Conservation (phyloP, 2,113 vertebrate species). For the Tetrax tetrax region DNA sequence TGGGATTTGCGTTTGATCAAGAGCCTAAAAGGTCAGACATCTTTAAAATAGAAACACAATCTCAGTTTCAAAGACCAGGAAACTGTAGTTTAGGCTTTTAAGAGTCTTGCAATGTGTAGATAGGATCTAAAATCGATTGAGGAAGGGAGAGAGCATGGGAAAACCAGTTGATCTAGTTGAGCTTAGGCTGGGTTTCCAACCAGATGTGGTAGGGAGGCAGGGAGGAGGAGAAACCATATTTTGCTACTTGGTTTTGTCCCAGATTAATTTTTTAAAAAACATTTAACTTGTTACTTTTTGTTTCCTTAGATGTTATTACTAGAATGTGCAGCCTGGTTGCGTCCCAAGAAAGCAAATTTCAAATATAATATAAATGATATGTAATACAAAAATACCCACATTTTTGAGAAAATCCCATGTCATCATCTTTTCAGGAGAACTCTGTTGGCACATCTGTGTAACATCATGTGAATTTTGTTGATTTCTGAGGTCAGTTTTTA, state of each 20-base stretch:
- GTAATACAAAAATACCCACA: accelerated
- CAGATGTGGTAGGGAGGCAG: neutral
- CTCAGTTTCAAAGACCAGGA: neutral
- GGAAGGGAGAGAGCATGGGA: neutral
- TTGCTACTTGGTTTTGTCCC: neutral
- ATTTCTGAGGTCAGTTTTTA: neutral
- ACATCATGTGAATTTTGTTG: neutral
- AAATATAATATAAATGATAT: neutral
- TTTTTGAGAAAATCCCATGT: neutral
- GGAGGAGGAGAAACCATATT: neutral
- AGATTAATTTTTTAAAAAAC: neutral
- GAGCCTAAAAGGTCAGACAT: constrained; percentile 48
- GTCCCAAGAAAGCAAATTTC: neutral
- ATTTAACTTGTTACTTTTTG: neutral
- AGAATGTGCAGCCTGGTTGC: neutral
- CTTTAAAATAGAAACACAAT: constrained; percentile 52
- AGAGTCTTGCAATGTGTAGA: neutral
- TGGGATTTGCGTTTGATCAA: constrained; percentile 46
- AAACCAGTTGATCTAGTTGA: neutral
- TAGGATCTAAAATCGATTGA: neutral
- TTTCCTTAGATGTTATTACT: neutral
- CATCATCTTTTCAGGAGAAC: neutral
- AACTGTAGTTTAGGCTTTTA: neutral
- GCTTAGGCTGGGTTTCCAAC: neutral
- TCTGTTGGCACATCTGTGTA: neutral